These are phyloP conservation scores for Pipistrellus nathusii DNA, from an alignment of 2,797 vertebrate genomes.

Conservation along the genomic window DNA sequence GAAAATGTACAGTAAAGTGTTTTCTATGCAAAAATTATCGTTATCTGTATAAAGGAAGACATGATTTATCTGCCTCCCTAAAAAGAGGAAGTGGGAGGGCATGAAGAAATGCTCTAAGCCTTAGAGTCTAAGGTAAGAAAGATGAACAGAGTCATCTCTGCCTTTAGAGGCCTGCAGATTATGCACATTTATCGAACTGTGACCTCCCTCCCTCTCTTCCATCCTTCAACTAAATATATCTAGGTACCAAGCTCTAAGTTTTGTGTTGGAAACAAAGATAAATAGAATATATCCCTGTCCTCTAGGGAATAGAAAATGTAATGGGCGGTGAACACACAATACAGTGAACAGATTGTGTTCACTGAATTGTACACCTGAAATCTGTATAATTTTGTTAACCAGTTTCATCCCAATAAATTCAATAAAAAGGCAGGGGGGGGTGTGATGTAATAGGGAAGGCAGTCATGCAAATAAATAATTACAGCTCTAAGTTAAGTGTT, in stretches of 20 bases:
- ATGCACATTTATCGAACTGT: neutral
- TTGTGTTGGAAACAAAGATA: slow-evolving; percentile 41
- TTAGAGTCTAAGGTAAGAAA: neutral
- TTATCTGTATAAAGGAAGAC: slow-evolving; percentile 5
- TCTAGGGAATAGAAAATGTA: neutral
- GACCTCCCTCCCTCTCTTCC: neutral
- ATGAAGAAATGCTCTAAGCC: neutral
- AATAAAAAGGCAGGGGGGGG: neutral
- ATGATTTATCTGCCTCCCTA: neutral
- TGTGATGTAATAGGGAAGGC: neutral
- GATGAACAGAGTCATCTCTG: neutral
- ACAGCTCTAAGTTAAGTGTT: neutral
- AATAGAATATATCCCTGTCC: neutral
- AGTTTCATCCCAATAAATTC: neutral
- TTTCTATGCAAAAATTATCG: neutral
- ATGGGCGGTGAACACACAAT: neutral
- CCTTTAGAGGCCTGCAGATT: neutral
- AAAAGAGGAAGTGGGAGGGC: neutral
- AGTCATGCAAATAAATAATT: slow-evolving; percentile 43
- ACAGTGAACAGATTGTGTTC: neutral
- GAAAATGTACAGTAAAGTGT: slow-evolving; percentile 1
- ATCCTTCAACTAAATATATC: slow-evolving; percentile 3
- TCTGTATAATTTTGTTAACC: neutral
- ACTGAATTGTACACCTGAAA: neutral
- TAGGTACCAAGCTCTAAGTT: neutral